These are phyloP conservation scores for Eolophus roseicapilla DNA, from an alignment of 2,113 vertebrate species.

Conservation along the genomic window DNA sequence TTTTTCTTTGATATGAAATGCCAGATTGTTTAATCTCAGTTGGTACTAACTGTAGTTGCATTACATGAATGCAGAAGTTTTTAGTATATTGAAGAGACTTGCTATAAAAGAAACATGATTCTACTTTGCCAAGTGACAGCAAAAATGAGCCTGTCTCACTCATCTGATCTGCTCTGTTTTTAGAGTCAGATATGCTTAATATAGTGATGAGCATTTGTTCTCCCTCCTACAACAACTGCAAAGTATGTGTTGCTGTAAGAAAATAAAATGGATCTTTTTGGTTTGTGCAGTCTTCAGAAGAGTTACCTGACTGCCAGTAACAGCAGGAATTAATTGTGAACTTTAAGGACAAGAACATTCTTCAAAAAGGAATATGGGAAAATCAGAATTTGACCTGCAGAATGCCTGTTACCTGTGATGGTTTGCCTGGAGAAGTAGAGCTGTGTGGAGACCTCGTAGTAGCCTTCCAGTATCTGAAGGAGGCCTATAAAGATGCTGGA, in stretches of 20 bases:
- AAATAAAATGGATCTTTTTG: background rate
- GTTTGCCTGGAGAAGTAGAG: background rate
- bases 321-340: background rate
- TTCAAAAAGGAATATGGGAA: background rate
- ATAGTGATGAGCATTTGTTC: conserved; percentile 50
- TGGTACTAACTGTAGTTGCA: background rate
- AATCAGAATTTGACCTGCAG: background rate
- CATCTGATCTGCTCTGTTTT: conserved; percentile 8
- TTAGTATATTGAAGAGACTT: background rate
- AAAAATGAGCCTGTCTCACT: conserved; percentile 25
- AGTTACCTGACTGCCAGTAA: background rate
- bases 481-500: background rate
- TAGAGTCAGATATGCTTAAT: conserved; percentile 24
- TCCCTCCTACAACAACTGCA: conserved; percentile 5
- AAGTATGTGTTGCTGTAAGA: background rate
- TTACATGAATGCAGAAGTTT: background rate
- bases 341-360: background rate
- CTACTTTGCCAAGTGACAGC: conserved; percentile 20
- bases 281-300: background rate
- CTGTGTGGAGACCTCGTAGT: background rate
- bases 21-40: background rate
- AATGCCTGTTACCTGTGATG: background rate
- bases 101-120: background rate
- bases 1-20: background rate
- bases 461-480: background rate